phyloP scores from a whole-genome alignment of 2,888 invertebrate species.

The Brachyptera risi region DNA sequence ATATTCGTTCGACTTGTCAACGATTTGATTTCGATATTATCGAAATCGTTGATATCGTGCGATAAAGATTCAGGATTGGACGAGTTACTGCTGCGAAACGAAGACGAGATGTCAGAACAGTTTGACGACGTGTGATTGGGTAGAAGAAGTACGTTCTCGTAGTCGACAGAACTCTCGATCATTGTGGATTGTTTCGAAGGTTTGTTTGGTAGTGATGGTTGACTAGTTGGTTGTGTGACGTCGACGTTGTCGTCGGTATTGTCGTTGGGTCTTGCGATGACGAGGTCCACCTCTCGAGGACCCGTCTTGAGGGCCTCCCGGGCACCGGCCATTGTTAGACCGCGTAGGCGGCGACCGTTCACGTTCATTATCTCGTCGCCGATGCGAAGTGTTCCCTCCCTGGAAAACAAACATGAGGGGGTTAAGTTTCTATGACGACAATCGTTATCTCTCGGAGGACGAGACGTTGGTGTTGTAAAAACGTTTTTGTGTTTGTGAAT shows the following conservation, averaged over 20 bases:
- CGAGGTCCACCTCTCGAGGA: slow-evolving; percentile 60
- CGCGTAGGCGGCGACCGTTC: slow-evolving; percentile 63
- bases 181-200: slow-evolving; percentile 39
- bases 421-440: too few relatives aligned
- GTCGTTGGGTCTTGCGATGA: slow-evolving; percentile 52
- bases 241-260: slow-evolving; percentile 26
- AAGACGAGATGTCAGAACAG: slow-evolving; percentile 1
- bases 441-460: too few relatives aligned
- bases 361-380: slow-evolving; percentile 71
- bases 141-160: slow-evolving; percentile 52
- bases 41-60: slow-evolving; percentile 27
- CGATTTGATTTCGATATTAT: slow-evolving; percentile 15
- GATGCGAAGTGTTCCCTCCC: slow-evolving; percentile 60
- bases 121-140: not conserved
- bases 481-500: too few relatives aligned
- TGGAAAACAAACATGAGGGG: not conserved
- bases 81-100: slow-evolving; percentile 10
- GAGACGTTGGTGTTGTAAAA: too few relatives aligned
- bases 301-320: slow-evolving; percentile 60
- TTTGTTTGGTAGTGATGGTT: slow-evolving; percentile 4
- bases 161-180: slow-evolving; percentile 67
- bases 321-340: slow-evolving; percentile 61
- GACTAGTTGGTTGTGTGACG: too few relatives aligned
- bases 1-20: not conserved
- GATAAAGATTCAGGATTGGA: slow-evolving; percentile 12